Conservation (phyloP, 2,888 invertebrate species). For the Malacosoma neustria region DNA sequence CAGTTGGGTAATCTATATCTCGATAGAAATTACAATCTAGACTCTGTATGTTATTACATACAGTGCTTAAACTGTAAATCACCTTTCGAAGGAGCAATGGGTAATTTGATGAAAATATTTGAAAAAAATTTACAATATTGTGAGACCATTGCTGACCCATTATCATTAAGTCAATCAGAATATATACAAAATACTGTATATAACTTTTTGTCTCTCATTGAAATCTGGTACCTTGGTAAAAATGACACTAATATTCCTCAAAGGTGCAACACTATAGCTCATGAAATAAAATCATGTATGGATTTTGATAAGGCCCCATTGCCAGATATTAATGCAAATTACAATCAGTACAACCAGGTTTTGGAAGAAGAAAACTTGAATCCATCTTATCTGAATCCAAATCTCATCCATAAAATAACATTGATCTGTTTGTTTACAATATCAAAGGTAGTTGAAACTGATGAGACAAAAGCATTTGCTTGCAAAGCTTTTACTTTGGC, state of each 20-base stretch:
- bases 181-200: conserved; percentile 64
- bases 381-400: conserved; percentile 76
- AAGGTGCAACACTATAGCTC: conserved; percentile 80
- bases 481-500: conserved; percentile 90
- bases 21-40: conserved; percentile 86
- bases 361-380: conserved; percentile 61
- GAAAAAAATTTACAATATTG: conserved; percentile 79
- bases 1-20: conserved; percentile 93
- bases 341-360: conserved; percentile 64
- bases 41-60: conserved; percentile 93
- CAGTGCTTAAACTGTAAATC: conserved; percentile 85
- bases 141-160: conserved; percentile 65
- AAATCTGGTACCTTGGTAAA: conserved; percentile 78
- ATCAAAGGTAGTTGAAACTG: conserved; percentile 81
- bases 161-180: conserved; percentile 52
- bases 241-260: conserved; percentile 79
- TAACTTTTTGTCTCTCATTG: conserved; percentile 74
- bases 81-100: conserved; percentile 92
- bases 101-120: conserved; percentile 86
- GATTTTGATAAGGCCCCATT: conserved; percentile 62
- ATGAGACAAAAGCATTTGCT: conserved; percentile 87
- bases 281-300: conserved; percentile 83
- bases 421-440: conserved; percentile 88
- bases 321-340: conserved; percentile 69
- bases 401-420: conserved; percentile 87